Evolutionary conservation across 2,797 vertebrate species (phyloP).

Genomic region (Falco biarmicus): DNA sequence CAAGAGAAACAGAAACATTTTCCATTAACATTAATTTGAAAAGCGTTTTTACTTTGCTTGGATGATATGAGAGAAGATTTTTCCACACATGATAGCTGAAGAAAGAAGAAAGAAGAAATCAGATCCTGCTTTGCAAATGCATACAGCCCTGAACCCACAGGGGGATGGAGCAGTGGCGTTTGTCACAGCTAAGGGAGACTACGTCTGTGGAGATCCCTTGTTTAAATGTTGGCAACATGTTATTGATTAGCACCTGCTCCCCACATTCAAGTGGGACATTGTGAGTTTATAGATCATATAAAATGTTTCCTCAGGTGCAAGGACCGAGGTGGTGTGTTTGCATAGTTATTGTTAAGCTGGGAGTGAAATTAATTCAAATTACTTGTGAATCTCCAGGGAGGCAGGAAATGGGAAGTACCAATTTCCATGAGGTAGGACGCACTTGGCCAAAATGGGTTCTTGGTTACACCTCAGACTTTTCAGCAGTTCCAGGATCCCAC

Average conservation of each 20-base stretch:
- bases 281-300: constrained; percentile 48
- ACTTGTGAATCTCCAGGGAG: constrained; percentile 3
- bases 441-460: background rate
- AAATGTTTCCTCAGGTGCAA: constrained; percentile 69
- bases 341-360: background rate
- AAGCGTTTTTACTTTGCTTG: background rate
- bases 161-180: accelerated
- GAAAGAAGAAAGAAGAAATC: background rate
- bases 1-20: background rate
- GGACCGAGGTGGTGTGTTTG: background rate
- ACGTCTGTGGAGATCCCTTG: background rate
- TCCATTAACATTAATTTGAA: background rate
- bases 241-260: constrained; percentile 63
- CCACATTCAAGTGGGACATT: background rate
- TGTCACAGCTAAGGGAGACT: background rate
- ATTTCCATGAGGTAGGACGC: constrained; percentile 1
- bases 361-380: constrained; percentile 46
- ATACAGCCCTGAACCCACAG: background rate
- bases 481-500: background rate
- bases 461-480: background rate
- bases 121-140: background rate
- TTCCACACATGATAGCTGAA: background rate
- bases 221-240: constrained; percentile 8
- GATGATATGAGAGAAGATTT: background rate
- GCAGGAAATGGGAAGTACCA: constrained; percentile 25